Conservation (phyloP, 2,113 vertebrate genomes). For the Heterochromis multidens region DNA sequence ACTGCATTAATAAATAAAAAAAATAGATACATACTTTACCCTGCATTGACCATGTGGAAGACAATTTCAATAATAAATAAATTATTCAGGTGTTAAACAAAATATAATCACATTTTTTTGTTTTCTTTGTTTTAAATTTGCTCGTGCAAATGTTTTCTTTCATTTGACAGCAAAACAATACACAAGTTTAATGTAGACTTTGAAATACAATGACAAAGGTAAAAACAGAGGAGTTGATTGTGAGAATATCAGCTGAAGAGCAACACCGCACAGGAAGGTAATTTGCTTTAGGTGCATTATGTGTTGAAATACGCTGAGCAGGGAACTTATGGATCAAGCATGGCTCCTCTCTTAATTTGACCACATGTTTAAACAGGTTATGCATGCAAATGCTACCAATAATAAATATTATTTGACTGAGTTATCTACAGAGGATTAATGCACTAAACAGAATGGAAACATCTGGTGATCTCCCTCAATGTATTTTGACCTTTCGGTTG, state of each 20-base stretch:
- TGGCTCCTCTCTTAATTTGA: neutral
- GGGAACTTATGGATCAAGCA: neutral
- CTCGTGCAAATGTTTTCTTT: neutral
- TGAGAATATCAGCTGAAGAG: neutral
- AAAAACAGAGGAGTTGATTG: constrained; percentile 9
- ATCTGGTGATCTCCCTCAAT: neutral
- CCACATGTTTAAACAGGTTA: constrained; percentile 28
- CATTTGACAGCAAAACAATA: neutral
- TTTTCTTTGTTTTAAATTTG: constrained; percentile 1
- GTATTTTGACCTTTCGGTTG: constrained; percentile 26
- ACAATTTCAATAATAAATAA: constrained; percentile 71
- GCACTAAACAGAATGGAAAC: neutral
- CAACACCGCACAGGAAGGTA: neutral
- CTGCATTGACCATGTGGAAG: constrained; percentile 76
- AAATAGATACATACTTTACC: constrained; percentile 80
- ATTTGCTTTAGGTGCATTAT: constrained; percentile 10
- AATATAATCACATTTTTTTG: constrained; percentile 42
- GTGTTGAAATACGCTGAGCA: constrained; percentile 7
- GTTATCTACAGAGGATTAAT: constrained; percentile 26
- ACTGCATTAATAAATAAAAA: constrained; percentile 70
- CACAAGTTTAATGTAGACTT: neutral
- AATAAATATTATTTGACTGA: neutral
- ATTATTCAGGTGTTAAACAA: constrained; percentile 62
- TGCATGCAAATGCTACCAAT: constrained; percentile 32
- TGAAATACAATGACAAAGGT: neutral